A percentile compares a stretch with the other conserved stretches of the same genome.
phyloP scores from a whole-genome alignment of 1,140 invertebrate species.

The Scaptomyza montana region DNA sequence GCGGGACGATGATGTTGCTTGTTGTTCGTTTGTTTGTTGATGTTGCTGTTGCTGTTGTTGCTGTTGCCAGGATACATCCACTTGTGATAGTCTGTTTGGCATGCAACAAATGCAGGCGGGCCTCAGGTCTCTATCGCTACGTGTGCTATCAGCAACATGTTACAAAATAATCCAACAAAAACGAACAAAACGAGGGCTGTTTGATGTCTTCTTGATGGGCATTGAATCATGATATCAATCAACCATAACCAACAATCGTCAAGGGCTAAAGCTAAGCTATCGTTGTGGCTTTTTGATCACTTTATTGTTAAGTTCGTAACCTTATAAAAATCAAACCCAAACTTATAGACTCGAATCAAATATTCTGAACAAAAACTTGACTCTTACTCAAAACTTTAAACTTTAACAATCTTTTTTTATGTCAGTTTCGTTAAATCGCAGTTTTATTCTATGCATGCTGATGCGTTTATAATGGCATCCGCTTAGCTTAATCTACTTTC shows the following conservation, averaged over 20 bases:
- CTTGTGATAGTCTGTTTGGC: constrained; percentile 5
- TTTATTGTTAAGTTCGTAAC: too few relatives aligned
- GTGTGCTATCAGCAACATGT: constrained; percentile 45
- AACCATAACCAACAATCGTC: not conserved
- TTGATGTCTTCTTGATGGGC: not conserved
- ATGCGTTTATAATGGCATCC: not conserved
- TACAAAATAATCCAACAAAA: not conserved
- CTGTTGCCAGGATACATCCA: not conserved
- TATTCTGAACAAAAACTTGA: too few relatives aligned
- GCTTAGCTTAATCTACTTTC: not conserved
- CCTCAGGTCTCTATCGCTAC: constrained; percentile 11
- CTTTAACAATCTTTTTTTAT: too few relatives aligned
- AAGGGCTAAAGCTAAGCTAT: not conserved
- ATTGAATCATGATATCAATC: too few relatives aligned
- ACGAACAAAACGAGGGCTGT: constrained; percentile 5
- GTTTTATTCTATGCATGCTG: too few relatives aligned
- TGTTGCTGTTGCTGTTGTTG: constrained; percentile 14
- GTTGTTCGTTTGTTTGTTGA: not conserved
- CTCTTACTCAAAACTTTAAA: too few relatives aligned
- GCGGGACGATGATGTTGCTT: constrained; percentile 23
- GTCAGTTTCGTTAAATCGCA: not conserved
- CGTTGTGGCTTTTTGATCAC: too few relatives aligned
- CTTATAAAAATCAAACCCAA: too few relatives aligned
- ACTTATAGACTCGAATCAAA: too few relatives aligned
- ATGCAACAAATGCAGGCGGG: constrained; percentile 47